Percentiles rank a stretch among this genome's conserved stretches.
Conservation (phyloP, 2,797 vertebrate genomes). For the Neomorphus geoffroyi region DNA sequence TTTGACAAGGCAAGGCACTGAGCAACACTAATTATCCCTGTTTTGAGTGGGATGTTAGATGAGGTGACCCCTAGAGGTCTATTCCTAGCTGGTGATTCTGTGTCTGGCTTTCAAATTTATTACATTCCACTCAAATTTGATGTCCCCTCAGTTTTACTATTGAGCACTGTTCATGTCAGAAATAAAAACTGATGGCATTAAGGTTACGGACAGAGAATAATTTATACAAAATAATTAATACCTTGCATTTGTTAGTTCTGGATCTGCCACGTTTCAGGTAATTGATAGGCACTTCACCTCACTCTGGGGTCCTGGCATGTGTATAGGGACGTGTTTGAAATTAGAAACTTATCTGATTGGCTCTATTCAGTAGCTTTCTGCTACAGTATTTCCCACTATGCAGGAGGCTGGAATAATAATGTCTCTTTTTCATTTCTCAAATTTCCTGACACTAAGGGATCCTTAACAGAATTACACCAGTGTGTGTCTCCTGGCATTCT, state of each 20-base stretch:
- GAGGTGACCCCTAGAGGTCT: not conserved
- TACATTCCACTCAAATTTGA: not conserved
- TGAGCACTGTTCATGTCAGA: not conserved
- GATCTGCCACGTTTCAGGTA: not conserved
- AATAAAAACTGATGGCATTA: not conserved
- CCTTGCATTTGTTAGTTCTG: not conserved
- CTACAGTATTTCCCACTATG: not conserved
- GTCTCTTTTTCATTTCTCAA: not conserved
- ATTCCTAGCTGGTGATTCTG: not conserved
- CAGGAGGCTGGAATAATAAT: not conserved
- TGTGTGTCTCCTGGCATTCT: not conserved
- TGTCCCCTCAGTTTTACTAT: not conserved
- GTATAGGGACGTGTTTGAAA: not conserved
- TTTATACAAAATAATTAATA: not conserved
- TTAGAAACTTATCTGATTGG: not conserved
- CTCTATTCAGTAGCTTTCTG: not conserved
- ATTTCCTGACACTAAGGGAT: not conserved
- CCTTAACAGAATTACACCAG: not conserved
- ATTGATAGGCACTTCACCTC: not conserved
- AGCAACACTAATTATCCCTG: not conserved
- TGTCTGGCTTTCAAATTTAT: not conserved
- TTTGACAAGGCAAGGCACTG: not conserved
- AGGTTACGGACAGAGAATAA: not conserved
- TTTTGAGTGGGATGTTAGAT: not conserved
- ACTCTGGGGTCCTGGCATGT: not conserved